Evolutionary conservation across 2,888 invertebrate species (phyloP).

Genomic region (Apodemia zela): DNA sequence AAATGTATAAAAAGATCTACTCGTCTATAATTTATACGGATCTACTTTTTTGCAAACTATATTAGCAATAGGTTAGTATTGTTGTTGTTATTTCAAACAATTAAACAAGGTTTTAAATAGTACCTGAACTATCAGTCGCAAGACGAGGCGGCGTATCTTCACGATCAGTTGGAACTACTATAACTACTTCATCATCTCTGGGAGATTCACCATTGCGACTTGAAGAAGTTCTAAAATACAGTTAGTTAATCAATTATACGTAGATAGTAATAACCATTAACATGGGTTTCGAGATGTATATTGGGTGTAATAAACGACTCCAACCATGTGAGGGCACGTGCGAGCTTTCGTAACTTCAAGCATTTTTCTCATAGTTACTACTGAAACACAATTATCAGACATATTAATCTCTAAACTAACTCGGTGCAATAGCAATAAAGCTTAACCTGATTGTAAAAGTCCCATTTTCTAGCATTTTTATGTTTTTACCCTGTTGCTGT

Average conservation of each 20-base stretch:
- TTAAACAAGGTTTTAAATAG: slow-evolving; percentile 17
- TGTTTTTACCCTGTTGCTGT: too few species aligned
- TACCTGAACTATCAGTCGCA: slow-evolving; percentile 84
- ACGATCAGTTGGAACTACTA: slow-evolving; percentile 66
- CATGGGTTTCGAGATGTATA: too few species aligned
- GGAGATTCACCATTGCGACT: slow-evolving; percentile 64
- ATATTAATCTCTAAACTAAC: too few species aligned
- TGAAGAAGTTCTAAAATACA: slow-evolving; percentile 59
- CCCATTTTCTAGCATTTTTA: too few species aligned
- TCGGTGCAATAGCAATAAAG: too few species aligned
- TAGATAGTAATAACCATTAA: too few species aligned
- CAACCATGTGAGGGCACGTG: too few species aligned
- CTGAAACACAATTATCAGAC: too few species aligned
- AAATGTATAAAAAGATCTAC: not conserved
- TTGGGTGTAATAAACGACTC: too few species aligned
- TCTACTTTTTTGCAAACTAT: slow-evolving; percentile 4
- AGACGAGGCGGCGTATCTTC: slow-evolving; percentile 79
- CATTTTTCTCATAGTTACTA: too few species aligned
- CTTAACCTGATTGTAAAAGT: too few species aligned
- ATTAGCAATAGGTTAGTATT: slow-evolving; percentile 3
- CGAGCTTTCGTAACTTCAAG: too few species aligned
- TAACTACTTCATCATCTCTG: slow-evolving; percentile 70
- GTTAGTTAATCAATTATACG: not conserved
- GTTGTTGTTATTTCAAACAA: not conserved
- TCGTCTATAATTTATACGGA: not conserved